Evolutionary conservation across 1,140 invertebrate species (phyloP).

Genomic region (Eurosta solidaginis): DNA sequence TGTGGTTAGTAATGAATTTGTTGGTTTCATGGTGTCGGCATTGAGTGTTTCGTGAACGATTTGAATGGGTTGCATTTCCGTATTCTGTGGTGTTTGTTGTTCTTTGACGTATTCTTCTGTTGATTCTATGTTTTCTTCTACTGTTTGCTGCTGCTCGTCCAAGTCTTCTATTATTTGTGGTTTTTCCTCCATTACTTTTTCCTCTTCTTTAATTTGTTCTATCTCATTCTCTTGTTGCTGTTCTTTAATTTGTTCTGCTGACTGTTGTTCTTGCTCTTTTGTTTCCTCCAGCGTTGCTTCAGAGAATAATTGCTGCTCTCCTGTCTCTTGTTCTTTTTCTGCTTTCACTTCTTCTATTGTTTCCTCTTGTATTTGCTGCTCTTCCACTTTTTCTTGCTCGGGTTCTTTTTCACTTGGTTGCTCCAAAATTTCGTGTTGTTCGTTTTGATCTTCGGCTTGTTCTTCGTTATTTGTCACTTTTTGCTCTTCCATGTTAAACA

Average conservation of each 20-base stretch:
- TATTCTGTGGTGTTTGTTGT: background rate
- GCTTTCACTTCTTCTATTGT: background rate
- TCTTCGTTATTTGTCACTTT: background rate
- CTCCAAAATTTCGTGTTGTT: background rate
- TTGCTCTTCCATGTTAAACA: background rate
- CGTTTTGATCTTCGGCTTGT: background rate
- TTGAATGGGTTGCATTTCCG: background rate
- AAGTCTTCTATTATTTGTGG: background rate
- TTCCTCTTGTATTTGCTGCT: background rate
- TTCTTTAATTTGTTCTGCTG: background rate
- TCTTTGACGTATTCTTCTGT: background rate
- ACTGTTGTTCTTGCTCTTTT: background rate
- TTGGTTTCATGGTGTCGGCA: background rate
- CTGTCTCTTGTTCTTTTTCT: too few relatives aligned
- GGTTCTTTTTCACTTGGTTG: background rate
- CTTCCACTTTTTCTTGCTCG: background rate
- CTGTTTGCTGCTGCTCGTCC: background rate
- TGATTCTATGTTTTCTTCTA: background rate
- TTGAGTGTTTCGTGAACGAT: background rate
- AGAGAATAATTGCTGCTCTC: too few relatives aligned
- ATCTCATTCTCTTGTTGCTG: background rate
- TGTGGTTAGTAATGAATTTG: constrained; percentile 43
- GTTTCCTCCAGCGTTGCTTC: too few relatives aligned
- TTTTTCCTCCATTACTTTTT: background rate
- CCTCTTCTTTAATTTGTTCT: background rate